phyloP scores from a whole-genome alignment of 2,797 vertebrate genomes.

The Tenualosa ilisha region DNA sequence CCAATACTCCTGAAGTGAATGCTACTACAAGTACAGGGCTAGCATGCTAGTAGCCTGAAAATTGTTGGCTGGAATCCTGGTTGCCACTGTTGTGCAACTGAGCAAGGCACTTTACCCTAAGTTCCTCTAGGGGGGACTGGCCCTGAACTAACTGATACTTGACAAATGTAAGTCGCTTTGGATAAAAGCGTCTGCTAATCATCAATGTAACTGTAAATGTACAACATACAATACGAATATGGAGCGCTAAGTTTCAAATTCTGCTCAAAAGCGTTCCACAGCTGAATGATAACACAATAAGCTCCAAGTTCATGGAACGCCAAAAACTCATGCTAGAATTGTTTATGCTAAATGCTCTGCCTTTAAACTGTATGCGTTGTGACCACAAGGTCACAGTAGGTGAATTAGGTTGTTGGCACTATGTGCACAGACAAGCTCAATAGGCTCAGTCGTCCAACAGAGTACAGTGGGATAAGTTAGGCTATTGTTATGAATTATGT shows the following conservation, averaged over 20 bases:
- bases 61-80: too few species aligned
- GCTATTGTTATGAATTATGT: not conserved
- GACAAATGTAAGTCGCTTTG: too few species aligned
- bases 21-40: not conserved
- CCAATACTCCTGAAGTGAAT: not conserved
- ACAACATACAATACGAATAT: too few species aligned
- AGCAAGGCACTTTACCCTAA: too few species aligned
- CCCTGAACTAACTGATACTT: too few species aligned
- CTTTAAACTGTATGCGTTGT: not conserved
- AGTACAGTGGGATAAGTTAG: not conserved
- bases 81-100: too few species aligned
- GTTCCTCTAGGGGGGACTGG: too few species aligned
- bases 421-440: too few species aligned
- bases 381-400: not conserved
- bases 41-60: too few species aligned
- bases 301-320: not conserved
- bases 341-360: not conserved
- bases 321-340: not conserved
- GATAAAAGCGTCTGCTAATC: too few species aligned
- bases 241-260: not conserved
- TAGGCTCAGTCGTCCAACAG: not conserved
- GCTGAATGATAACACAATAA: not conserved
- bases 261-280: not conserved
- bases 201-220: too few species aligned
- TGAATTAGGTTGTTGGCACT: too few species aligned